Evolutionary conservation across 1,140 invertebrate species (phyloP), one percentile per base, ranked within the genome.

Genomic region (Triops longicaudatus): DNA sequence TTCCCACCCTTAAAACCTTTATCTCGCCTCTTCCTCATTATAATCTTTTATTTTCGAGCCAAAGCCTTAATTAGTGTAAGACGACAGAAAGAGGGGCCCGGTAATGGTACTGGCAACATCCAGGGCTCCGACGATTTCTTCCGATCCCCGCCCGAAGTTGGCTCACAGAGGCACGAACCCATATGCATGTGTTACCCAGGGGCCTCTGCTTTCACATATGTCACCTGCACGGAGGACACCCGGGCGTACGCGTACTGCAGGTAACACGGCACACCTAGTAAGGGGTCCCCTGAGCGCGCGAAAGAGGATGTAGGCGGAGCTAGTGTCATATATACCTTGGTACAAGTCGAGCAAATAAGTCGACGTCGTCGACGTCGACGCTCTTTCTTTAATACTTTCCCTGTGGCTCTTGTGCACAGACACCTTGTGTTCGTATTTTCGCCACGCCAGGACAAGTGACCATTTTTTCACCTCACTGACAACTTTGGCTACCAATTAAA

Each of bases 321-420:
- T 22, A 10, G 22, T 6, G 50, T 63, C 22, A 63, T 63, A 17
- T 63, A 22, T 22, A 63, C 31, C 31, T 37, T 37, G 31, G 31
- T 37, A 22, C 50, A 63, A 17, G 14, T 22, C 50, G 10, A 9
- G 22, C 50, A 63, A 63, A 63, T 63, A 63, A 63, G 50, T 63
- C 50, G 50, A 63, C 50, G 50, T 63, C 50, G 50, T 22, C 50
- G 50, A 63, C 50, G 50, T 63, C 50, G 50, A 63, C 50, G 50
- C 50, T 63, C 50, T 63, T 63, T 63, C 50, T 63, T 63, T 63
- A 63, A 63, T 63, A 22, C 50, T 63, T 63, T 63, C 50, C 50
- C 50, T 22, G 50, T 63, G 50, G 50, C 50, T 22, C 50, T 63
- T 10, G 50, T 63, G 50, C 22, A 63, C 50, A 63, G 17, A 63